Evolutionary conservation across 2,797 vertebrate species (phyloP), one percentile per base, ranked within the genome.

Genomic region (Sitta carolinensis): DNA sequence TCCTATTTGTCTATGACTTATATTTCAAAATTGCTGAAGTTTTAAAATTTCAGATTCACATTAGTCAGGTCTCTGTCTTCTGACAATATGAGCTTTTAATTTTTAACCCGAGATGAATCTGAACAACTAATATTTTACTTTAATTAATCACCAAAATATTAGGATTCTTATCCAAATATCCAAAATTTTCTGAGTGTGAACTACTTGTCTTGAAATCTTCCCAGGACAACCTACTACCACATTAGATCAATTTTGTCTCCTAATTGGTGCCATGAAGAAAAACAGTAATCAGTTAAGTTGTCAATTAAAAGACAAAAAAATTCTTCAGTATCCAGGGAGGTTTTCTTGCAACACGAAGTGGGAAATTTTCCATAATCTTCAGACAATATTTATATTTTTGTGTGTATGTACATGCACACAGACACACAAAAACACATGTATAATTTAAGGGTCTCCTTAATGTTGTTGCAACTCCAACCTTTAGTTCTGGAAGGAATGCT

Each of bases 301-400:
- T 84, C 66, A 93, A 47, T 78, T 86, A 87, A 55, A 18, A 51
- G 68, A 26, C 19, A 94, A 79, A 94, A 79, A 42, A 38, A 36
- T 48, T 77, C 34, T 16, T 72, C 47, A 45, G 19, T 72, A 83
- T 57, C 17, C 13, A 29, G 67, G 26, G 11, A 62, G 7, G 5
- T 73, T 80, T 82, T 25, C 36, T 73, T 73, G 50, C 48, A 72
- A 20, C 3, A 34, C 4, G 5, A 73, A 75, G 11, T 38, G 9
- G 6, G 5, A 94, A 63, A 2, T 73, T 77, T 38, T 32, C n/a
- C 25, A 7, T 22, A n/a, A 45, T 42, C 36, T 57, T 26, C 9
- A 64, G 57, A 36, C 1, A 67, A 43, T n/a, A 38, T 14, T 6
- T 34, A 16, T 5, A 9, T 67, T 80, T 55, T 38, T 42, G 4